A percentile compares a stretch with the other conserved stretches of the same genome.
Conservation (phyloP, 2,888 invertebrate species). For the Agrochola circellaris region DNA sequence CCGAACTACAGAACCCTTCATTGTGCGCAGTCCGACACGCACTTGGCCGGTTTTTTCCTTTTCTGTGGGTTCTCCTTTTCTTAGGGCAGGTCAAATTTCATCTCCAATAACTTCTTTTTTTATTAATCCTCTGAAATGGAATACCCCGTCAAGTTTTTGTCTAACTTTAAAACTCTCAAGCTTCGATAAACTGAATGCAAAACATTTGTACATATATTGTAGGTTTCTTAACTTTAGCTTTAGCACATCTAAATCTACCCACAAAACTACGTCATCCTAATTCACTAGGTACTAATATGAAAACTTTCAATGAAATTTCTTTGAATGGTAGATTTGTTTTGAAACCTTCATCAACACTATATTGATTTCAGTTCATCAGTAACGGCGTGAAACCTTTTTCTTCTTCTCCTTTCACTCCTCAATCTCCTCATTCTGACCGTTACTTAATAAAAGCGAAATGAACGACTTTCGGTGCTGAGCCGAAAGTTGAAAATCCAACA, state of each 20-base stretch:
- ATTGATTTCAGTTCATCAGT: background rate
- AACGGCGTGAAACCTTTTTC: background rate
- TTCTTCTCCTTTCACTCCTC: background rate
- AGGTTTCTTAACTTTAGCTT: background rate
- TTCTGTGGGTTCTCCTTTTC: background rate
- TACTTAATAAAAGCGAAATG: background rate
- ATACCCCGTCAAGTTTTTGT: background rate
- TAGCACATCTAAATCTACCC: background rate
- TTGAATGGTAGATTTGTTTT: too few species aligned
- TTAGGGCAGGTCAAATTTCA: background rate
- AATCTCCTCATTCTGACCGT: background rate
- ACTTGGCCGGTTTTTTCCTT: background rate
- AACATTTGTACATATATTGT: background rate
- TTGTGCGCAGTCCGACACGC: too few species aligned
- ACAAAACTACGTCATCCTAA: background rate
- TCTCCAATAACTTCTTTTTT: background rate
- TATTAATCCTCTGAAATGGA: background rate
- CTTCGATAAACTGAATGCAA: background rate
- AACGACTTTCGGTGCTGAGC: too few species aligned
- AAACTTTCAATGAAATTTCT: background rate
- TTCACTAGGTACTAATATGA: background rate
- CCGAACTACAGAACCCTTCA: too few species aligned
- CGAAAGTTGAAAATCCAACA: too few species aligned
- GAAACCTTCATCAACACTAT: too few species aligned
- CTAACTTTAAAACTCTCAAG: background rate